phyloP scores from a whole-genome alignment of 37 sponge, comb jelly and placozoan species.

The Geodia barretti region DNA sequence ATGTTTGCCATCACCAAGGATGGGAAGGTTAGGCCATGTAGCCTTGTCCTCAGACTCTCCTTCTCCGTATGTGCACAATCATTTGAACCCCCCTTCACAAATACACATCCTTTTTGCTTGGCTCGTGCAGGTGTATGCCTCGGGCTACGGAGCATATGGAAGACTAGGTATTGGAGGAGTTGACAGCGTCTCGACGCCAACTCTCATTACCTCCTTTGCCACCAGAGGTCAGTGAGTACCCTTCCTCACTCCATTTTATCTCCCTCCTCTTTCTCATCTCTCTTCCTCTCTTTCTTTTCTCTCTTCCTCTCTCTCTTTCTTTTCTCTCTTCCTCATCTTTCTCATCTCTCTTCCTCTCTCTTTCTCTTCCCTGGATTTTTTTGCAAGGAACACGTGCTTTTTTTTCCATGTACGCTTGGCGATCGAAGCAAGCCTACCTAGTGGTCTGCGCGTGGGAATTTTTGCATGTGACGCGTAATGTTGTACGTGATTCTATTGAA shows the following conservation, averaged over 20 bases:
- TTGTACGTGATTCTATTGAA: no score
- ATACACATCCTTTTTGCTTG: background rate
- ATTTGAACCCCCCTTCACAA: background rate
- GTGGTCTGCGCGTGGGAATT: no score
- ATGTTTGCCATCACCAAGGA: constrained; percentile 88
- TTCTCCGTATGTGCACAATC: background rate
- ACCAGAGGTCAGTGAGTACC: constrained; percentile 13
- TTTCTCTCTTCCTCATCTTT: no score
- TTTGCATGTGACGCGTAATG: no score
- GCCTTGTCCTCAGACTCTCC: background rate
- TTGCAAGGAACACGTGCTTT: no score
- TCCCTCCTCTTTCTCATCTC: no score
- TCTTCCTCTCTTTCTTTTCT: no score
- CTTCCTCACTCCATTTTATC: background rate
- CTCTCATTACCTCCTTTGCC: constrained; percentile 57
- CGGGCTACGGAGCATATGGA: constrained; percentile 91
- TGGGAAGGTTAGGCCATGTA: constrained; percentile 70
- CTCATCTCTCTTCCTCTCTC: no score
- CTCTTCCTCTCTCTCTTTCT: no score
- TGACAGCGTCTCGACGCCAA: constrained; percentile 71
- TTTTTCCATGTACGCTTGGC: no score
- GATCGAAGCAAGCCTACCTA: no score
- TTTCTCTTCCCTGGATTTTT: no score
- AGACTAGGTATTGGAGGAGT: constrained; percentile 86
- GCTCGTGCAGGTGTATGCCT: constrained; percentile 75